These are phyloP conservation scores for Polietes domitor DNA, from an alignment of 2,888 invertebrate species.

Conservation along the genomic window DNA sequence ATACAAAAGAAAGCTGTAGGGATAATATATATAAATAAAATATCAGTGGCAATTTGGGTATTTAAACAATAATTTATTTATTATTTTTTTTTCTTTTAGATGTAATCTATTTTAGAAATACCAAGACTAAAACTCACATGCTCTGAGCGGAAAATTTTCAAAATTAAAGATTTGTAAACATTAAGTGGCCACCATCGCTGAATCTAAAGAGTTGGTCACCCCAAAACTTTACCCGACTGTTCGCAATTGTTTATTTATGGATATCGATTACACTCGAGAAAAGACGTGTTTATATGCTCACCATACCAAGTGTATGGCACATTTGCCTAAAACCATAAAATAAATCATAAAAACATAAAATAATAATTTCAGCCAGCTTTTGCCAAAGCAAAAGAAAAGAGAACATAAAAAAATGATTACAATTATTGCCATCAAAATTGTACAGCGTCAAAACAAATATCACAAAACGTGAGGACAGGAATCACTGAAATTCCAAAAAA, in stretches of 20 bases:
- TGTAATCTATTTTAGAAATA: too few relatives aligned
- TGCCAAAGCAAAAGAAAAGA: neutral
- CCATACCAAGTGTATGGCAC: neutral
- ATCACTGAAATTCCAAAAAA: neutral
- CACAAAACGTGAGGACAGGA: neutral
- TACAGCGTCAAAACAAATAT: neutral
- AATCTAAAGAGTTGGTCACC: too few relatives aligned
- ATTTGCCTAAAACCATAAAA: neutral
- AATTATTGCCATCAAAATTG: neutral
- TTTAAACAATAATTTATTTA: too few relatives aligned
- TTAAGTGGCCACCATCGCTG: too few relatives aligned
- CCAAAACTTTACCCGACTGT: too few relatives aligned
- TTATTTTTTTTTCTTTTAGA: too few relatives aligned
- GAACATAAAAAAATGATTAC: conserved; percentile 10
- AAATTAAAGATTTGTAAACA: too few relatives aligned
- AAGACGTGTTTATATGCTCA: neutral
- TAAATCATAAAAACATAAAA: conserved; percentile 9
- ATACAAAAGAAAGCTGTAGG: too few relatives aligned
- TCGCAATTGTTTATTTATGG: neutral
- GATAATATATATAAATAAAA: too few relatives aligned
- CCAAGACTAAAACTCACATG: too few relatives aligned
- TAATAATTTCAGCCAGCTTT: conserved; percentile 4
- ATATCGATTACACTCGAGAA: neutral
- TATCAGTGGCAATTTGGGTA: too few relatives aligned
- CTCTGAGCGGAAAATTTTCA: too few relatives aligned